phyloP scores from a whole-genome alignment of 2,888 invertebrate genomes.

The Drosophila anomelani region DNA sequence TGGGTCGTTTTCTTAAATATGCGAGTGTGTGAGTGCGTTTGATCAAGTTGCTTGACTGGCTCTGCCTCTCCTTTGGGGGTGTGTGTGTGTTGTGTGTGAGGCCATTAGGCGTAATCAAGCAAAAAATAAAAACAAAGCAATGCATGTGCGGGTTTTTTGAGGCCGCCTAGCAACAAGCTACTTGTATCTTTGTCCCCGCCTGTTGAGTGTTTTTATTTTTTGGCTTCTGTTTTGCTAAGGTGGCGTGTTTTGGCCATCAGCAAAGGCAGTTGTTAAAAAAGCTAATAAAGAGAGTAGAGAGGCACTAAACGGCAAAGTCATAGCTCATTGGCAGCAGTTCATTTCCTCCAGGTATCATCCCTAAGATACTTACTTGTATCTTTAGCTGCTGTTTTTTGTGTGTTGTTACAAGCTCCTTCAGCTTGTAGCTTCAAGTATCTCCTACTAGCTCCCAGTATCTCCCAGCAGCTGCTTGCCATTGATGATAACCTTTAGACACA shows the following conservation, averaged over 20 bases:
- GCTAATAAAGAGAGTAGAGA: conserved; percentile 1
- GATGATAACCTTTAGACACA: conserved; percentile 70
- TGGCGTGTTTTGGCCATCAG: conserved; percentile 60
- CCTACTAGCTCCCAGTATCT: background rate
- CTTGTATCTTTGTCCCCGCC: conserved; percentile 44
- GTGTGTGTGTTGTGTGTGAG: conserved; percentile 27
- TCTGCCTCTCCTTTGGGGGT: conserved; percentile 32
- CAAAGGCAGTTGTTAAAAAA: conserved; percentile 5
- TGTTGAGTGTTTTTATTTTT: conserved; percentile 52
- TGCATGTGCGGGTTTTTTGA: conserved; percentile 57
- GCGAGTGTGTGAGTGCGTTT: conserved; percentile 28
- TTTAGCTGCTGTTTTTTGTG: background rate
- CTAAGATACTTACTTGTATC: conserved; percentile 41
- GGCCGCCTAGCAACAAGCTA: conserved; percentile 67
- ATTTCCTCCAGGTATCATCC: conserved; percentile 34
- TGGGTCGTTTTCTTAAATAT: conserved; percentile 59
- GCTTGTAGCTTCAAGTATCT: background rate
- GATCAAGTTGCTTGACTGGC: conserved; percentile 62
- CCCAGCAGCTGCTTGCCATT: conserved; percentile 35
- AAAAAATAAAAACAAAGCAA: conserved; percentile 62
- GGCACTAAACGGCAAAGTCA: conserved; percentile 8
- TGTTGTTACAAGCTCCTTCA: background rate
- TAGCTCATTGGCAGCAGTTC: conserved; percentile 11
- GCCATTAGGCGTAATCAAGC: conserved; percentile 29
- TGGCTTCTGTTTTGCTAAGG: conserved; percentile 70